These are phyloP conservation scores for Theristus sp. DNA, from an alignment of 2,888 invertebrate genomes.

Conservation along the genomic window DNA sequence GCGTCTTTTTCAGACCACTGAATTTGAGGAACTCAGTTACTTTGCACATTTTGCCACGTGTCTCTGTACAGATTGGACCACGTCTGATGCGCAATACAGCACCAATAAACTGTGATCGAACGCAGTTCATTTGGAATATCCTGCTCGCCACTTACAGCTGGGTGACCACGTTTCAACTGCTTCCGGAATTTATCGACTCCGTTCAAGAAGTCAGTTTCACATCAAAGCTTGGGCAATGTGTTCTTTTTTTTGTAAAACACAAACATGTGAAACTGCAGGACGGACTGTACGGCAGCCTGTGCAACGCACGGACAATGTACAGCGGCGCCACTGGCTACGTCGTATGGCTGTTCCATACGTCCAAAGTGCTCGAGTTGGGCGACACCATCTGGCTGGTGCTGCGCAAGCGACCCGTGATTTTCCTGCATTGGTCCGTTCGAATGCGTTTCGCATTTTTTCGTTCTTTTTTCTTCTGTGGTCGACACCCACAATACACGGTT, in stretches of 20 bases:
- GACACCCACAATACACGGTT: too few relatives aligned
- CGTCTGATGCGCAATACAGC: conserved; percentile 26
- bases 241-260: too few relatives aligned
- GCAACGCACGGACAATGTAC: conserved; percentile 15
- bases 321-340: conserved; percentile 8
- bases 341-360: conserved; percentile 11
- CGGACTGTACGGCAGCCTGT: conserved; percentile 29
- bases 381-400: conserved; percentile 72
- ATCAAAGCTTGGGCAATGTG: too few relatives aligned
- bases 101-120: conserved; percentile 25
- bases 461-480: too few relatives aligned
- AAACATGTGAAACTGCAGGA: conserved; percentile 10
- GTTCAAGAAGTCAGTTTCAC: background rate
- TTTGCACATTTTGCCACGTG: too few relatives aligned
- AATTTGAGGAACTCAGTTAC: too few relatives aligned
- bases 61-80: conserved; percentile 16
- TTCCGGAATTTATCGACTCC: conserved; percentile 24
- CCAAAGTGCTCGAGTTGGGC: conserved; percentile 30
- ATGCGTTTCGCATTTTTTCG: too few relatives aligned
- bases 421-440: conserved; percentile 61
- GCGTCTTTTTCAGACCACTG: too few relatives aligned
- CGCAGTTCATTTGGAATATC: conserved; percentile 29
- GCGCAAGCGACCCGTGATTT: conserved; percentile 75
- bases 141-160: conserved; percentile 30
- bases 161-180: conserved; percentile 26